Conservation (phyloP, 2,888 invertebrate genomes). For the Drosophila hamatofila region DNA sequence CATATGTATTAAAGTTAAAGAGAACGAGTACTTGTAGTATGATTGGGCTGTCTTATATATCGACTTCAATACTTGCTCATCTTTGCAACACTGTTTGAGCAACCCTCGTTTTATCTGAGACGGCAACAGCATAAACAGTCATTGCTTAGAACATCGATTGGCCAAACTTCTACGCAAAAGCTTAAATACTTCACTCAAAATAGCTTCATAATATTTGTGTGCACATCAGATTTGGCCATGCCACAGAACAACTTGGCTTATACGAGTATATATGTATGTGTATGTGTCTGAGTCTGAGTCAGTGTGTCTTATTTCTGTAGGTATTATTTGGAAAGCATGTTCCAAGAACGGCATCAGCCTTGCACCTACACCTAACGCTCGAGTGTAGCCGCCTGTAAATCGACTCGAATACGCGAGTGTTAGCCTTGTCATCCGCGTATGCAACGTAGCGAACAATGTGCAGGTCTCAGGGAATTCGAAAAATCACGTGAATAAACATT, state of each 20-base stretch:
- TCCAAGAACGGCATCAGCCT: constrained; percentile 1
- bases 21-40: too few relatives aligned
- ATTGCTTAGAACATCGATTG: constrained; percentile 56
- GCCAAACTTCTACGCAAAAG: constrained; percentile 60
- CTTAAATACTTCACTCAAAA: constrained; percentile 72
- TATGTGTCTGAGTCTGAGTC: neutral
- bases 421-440: constrained; percentile 6
- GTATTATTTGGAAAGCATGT: neutral
- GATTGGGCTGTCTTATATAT: too few relatives aligned
- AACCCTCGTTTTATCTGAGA: constrained; percentile 16
- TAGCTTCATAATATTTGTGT: constrained; percentile 76
- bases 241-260: constrained; percentile 17
- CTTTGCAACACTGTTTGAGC: neutral
- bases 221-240: constrained; percentile 59
- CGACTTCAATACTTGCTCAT: neutral
- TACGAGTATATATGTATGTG: neutral
- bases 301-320: constrained; percentile 9
- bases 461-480: constrained; percentile 9
- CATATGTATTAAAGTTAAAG: too few relatives aligned
- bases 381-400: neutral
- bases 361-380: constrained; percentile 7
- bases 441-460: neutral
- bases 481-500: constrained; percentile 27
- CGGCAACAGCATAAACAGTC: constrained; percentile 36
- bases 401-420: constrained; percentile 3